Evolutionary conservation across 1,140 invertebrate species (phyloP).

Genomic region (Trichonephila clavipes): DNA sequence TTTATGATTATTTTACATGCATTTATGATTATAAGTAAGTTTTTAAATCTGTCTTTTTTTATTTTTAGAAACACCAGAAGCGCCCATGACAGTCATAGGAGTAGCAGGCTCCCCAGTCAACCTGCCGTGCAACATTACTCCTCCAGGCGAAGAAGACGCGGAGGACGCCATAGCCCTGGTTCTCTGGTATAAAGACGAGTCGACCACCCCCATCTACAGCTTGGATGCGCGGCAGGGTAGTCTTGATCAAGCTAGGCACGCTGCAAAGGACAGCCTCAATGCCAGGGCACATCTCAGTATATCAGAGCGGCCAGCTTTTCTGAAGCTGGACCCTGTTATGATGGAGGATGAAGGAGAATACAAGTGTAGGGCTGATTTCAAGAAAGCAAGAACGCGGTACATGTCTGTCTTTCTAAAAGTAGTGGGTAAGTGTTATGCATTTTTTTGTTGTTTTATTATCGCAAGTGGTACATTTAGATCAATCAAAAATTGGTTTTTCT

Average conservation of each 20-base stretch:
- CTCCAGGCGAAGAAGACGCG: slow-evolving; percentile 81
- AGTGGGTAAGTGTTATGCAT: slow-evolving; percentile 74
- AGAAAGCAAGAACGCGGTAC: slow-evolving; percentile 88
- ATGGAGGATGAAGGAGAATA: slow-evolving; percentile 88
- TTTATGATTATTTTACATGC: too few relatives aligned
- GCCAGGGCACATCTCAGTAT: slow-evolving; percentile 77
- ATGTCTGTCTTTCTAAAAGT: slow-evolving; percentile 77
- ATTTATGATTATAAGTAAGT: not conserved
- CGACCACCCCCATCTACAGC: slow-evolving; percentile 89
- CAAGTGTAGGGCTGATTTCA: slow-evolving; percentile 93
- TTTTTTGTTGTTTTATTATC: not conserved
- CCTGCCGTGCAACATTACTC: slow-evolving; percentile 90
- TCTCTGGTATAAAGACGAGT: slow-evolving; percentile 85
- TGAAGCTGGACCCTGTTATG: slow-evolving; percentile 76
- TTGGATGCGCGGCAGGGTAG: slow-evolving; percentile 78
- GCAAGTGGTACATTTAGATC: too few relatives aligned
- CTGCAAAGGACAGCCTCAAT: slow-evolving; percentile 77
- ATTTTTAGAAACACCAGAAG: slow-evolving; percentile 76
- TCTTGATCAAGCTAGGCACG: slow-evolving; percentile 78
- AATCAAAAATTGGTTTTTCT: too few relatives aligned
- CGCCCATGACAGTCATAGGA: slow-evolving; percentile 76
- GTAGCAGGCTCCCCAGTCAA: slow-evolving; percentile 85
- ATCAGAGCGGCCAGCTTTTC: slow-evolving; percentile 80
- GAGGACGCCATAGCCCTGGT: slow-evolving; percentile 74
- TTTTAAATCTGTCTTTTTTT: not conserved